Evolutionary conservation across 2,888 invertebrate genomes (phyloP).

Genomic region (Nesidiocoris tenuis): DNA sequence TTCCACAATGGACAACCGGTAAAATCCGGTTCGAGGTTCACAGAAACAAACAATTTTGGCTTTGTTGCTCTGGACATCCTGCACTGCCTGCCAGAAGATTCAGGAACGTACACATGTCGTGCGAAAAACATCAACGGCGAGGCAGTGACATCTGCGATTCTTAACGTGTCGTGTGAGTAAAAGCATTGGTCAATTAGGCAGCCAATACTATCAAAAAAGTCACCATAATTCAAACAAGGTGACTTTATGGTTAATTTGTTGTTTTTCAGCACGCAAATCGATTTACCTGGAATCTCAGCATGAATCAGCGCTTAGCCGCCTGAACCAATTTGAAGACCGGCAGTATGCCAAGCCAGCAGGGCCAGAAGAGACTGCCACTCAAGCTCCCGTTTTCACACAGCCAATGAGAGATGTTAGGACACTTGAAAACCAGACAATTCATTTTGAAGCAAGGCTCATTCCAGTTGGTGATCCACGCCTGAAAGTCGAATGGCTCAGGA

Average conservation of each 20-base stretch:
- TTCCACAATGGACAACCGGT: constrained; percentile 87
- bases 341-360: constrained; percentile 69
- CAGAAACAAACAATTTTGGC: constrained; percentile 95
- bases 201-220: too few relatives aligned
- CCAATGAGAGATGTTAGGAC: constrained; percentile 83
- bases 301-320: constrained; percentile 76
- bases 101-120: constrained; percentile 91
- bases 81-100: constrained; percentile 93
- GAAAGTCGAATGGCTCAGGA: constrained; percentile 90
- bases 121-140: constrained; percentile 90
- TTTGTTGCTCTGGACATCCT: constrained; percentile 95
- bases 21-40: constrained; percentile 89
- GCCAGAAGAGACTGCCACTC: constrained; percentile 76
- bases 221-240: too few relatives aligned
- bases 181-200: too few relatives aligned
- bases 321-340: constrained; percentile 79
- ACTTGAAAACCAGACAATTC: constrained; percentile 87
- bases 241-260: background rate
- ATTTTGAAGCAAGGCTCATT: constrained; percentile 90
- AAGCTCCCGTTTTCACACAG: constrained; percentile 89
- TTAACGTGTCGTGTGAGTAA: constrained; percentile 72
- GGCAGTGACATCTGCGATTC: constrained; percentile 86
- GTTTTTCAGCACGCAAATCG: constrained; percentile 65
- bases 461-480: constrained; percentile 91
- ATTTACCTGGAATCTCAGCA: constrained; percentile 86